phyloP scores from a whole-genome alignment of 2,113 vertebrate genomes.

The Varanus salvator region DNA sequence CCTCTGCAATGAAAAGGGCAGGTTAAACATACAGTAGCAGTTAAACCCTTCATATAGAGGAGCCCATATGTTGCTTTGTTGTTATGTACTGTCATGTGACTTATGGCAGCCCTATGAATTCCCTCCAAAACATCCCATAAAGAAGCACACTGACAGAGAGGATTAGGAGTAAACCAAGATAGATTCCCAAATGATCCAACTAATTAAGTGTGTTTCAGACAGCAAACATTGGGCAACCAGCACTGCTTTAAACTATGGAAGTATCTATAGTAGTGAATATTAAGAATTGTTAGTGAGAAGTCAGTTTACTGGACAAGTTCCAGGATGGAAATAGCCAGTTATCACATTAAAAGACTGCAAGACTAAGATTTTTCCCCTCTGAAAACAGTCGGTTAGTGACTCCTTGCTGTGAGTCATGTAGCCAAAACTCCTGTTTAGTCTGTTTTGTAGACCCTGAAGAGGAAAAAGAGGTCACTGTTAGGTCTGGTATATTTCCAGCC shows the following conservation, averaged over 20 bases:
- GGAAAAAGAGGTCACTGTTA: constrained; percentile 7
- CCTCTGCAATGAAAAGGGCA: too few relatives aligned
- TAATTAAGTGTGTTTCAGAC: background rate
- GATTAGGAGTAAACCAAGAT: background rate
- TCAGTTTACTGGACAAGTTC: constrained; percentile 14
- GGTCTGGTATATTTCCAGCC: background rate
- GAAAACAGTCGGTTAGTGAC: constrained; percentile 8
- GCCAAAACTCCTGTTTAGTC: constrained; percentile 35
- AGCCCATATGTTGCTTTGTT: too few relatives aligned
- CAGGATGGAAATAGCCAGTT: constrained; percentile 4
- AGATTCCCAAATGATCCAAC: background rate
- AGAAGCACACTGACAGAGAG: background rate
- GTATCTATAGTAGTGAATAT: background rate
- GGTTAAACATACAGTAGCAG: too few relatives aligned
- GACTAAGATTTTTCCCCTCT: background rate
- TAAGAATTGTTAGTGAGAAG: background rate
- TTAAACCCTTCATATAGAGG: too few relatives aligned
- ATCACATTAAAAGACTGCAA: constrained; percentile 4
- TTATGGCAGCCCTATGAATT: too few relatives aligned
- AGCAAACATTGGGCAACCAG: background rate
- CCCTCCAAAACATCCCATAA: too few relatives aligned
- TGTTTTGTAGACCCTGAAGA: background rate
- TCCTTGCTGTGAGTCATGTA: constrained; percentile 25
- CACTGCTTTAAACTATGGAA: background rate
- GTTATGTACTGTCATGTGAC: too few relatives aligned